These are phyloP conservation scores for Eospalax fontanierii DNA, from an alignment of 2,797 vertebrate genomes.

Conservation along the genomic window DNA sequence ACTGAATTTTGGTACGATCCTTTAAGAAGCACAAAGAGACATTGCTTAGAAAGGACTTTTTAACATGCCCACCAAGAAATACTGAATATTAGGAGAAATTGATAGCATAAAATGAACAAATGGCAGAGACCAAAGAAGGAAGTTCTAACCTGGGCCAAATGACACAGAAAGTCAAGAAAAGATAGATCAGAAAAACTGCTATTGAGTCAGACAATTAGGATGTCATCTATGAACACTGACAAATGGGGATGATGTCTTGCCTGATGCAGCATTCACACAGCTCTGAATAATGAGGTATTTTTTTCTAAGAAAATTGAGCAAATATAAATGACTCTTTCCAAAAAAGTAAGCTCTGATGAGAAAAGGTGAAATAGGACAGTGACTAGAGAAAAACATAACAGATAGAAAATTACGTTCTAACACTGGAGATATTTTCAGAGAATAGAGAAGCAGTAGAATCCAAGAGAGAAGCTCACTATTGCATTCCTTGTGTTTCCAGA, in stretches of 20 bases:
- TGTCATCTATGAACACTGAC: conserved; percentile 42
- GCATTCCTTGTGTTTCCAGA: not conserved
- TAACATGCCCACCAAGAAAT: not conserved
- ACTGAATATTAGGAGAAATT: not conserved
- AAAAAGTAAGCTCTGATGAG: conserved; percentile 36
- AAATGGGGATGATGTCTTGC: not conserved
- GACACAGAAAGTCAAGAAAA: conserved; percentile 30
- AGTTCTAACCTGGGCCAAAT: not conserved
- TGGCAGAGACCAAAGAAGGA: not conserved
- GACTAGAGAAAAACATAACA: conserved; percentile 23
- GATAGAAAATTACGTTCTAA: conserved; percentile 35
- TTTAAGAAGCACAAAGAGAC: not conserved
- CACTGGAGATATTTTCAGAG: not conserved
- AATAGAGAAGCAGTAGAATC: not conserved
- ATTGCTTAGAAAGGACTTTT: not conserved
- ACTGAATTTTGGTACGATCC: not conserved
- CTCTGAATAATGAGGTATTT: not conserved
- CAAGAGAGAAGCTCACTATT: not conserved
- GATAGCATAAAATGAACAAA: not conserved
- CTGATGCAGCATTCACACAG: not conserved
- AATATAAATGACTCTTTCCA: conserved; percentile 59
- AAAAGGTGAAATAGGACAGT: conserved; percentile 27
- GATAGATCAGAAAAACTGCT: not conserved
- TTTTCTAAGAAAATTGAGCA: conserved; percentile 51
- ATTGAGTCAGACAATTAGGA: conserved; percentile 27